These are phyloP conservation scores for Cryptotermes secundus DNA, from an alignment of 1,140 invertebrate genomes.

Conservation along the genomic window DNA sequence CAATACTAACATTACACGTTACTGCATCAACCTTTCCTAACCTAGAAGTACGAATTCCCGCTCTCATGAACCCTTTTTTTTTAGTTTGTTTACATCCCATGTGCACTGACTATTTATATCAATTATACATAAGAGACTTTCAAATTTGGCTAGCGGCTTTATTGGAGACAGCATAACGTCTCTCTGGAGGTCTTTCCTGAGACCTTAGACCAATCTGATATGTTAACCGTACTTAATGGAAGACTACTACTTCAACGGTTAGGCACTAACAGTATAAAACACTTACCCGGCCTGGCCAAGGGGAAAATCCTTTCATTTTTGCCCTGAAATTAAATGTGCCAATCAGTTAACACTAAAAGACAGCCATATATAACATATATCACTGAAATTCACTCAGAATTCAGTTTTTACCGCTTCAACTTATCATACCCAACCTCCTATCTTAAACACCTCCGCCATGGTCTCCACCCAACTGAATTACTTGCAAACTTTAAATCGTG, in stretches of 20 bases:
- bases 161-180: not conserved
- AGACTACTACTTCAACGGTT: slow-evolving; percentile 15
- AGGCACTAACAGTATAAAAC: not conserved
- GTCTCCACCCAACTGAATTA: slow-evolving; percentile 26
- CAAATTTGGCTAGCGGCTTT: not conserved
- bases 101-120: not conserved
- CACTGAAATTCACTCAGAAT: slow-evolving; percentile 36
- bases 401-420: slow-evolving; percentile 44
- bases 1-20: too few species aligned
- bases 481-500: too few species aligned
- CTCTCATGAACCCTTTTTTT: not conserved
- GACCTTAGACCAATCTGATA: not conserved
- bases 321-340: slow-evolving; percentile 72
- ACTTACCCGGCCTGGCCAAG: slow-evolving; percentile 90
- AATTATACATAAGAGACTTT: not conserved
- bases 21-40: not conserved
- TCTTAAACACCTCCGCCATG: slow-evolving; percentile 65
- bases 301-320: slow-evolving; percentile 93
- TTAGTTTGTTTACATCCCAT: slow-evolving; percentile 19
- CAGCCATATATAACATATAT: slow-evolving; percentile 41
- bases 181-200: not conserved
- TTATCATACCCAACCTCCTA: slow-evolving; percentile 75
- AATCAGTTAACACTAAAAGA: slow-evolving; percentile 20
- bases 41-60: not conserved
- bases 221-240: not conserved